phyloP scores from a whole-genome alignment of 2,888 invertebrate species.

The Pristionchus entomophagus region DNA sequence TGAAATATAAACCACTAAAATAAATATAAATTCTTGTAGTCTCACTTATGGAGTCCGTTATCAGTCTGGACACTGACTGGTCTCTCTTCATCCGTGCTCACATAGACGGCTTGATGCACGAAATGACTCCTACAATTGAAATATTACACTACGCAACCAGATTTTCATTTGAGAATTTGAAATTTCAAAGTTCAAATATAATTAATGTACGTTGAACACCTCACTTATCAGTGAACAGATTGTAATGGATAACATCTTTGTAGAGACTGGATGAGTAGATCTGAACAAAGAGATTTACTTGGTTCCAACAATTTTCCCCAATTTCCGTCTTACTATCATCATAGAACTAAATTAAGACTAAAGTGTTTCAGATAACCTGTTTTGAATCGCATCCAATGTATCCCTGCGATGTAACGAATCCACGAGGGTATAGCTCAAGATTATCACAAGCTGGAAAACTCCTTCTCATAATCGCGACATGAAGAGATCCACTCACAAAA shows the following conservation, averaged over 20 bases:
- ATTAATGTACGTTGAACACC: not conserved
- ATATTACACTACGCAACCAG: not conserved
- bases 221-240: not conserved
- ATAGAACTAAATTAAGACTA: not conserved
- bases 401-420: slow-evolving; percentile 11
- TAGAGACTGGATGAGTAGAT: not conserved
- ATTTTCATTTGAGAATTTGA: not conserved
- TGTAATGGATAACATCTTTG: not conserved
- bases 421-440: not conserved
- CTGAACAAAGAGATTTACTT: not conserved
- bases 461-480: not conserved
- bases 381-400: not conserved
- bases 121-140: not conserved
- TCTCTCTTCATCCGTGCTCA: not conserved
- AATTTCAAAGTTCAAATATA: not conserved
- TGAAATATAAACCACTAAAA: not conserved
- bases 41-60: not conserved
- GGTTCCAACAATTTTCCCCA: not conserved
- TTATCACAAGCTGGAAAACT: not conserved
- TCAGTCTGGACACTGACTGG: not conserved
- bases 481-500: not conserved
- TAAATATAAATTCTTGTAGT: not conserved
- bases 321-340: not conserved
- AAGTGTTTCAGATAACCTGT: not conserved
- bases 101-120: not conserved